Conservation (phyloP, 1,140 invertebrate genomes). For the Eufriesea mexicana region DNA sequence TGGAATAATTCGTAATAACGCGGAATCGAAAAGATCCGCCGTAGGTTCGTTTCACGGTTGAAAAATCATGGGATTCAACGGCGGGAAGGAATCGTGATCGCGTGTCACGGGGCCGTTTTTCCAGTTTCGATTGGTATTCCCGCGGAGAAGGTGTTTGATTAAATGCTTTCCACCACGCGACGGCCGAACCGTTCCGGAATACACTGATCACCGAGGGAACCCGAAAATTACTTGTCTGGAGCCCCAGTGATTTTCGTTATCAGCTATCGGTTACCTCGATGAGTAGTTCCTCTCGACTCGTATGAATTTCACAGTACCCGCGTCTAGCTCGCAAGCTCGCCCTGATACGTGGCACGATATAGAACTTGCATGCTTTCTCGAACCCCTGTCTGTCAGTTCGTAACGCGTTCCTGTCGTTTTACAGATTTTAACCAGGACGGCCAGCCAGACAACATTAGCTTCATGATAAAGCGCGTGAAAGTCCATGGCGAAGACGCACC, state of each 20-base stretch:
- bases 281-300: conserved; percentile 24
- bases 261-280: conserved; percentile 35
- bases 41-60: neutral
- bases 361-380: neutral
- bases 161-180: conserved; percentile 53
- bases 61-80: conserved; percentile 16
- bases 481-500: conserved; percentile 92
- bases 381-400: too few species aligned
- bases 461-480: conserved; percentile 98
- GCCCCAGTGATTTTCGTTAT: conserved; percentile 49
- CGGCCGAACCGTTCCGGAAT: conserved; percentile 5
- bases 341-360: neutral
- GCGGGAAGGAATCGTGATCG: conserved; percentile 20
- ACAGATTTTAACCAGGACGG: conserved; percentile 97
- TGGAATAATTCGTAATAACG: neutral
- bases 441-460: conserved; percentile 94
- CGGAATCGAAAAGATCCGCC: neutral
- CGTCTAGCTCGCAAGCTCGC: neutral
- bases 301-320: neutral
- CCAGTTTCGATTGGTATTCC: conserved; percentile 58
- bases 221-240: conserved; percentile 45
- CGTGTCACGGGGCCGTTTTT: conserved; percentile 48
- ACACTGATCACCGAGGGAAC: conserved; percentile 31
- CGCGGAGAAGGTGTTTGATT: conserved; percentile 41
- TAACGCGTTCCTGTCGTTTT: conserved; percentile 66